phyloP scores from a whole-genome alignment of 2,888 invertebrate species.

The Conomelus anceps region DNA sequence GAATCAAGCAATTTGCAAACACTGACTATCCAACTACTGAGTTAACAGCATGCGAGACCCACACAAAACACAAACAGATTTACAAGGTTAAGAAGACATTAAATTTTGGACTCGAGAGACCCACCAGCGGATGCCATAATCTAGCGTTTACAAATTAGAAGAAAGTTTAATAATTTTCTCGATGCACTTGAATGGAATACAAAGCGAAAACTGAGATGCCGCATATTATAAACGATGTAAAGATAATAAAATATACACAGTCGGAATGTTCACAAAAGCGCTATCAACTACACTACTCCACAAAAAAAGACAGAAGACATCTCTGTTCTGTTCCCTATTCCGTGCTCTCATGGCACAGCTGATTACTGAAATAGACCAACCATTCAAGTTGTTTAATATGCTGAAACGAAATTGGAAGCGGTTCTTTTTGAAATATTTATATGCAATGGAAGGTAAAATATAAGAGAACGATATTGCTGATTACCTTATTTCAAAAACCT shows the following conservation, averaged over 20 bases:
- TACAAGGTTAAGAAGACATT: neutral
- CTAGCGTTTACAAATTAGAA: neutral
- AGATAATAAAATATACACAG: no score
- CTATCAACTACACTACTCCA: no score
- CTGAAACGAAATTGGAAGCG: neutral
- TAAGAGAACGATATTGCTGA: no score
- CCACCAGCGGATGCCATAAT: neutral
- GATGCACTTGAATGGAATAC: neutral
- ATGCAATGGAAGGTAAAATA: neutral
- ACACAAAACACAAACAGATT: neutral
- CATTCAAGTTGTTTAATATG: neutral
- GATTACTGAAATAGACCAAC: neutral
- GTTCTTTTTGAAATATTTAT: neutral
- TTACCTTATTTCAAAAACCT: no score
- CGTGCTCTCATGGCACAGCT: neutral
- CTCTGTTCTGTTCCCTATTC: neutral
- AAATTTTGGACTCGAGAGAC: neutral
- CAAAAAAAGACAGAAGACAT: no score
- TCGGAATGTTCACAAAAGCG: no score
- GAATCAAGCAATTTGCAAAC: neutral
- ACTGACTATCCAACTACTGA: neutral
- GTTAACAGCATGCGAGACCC: neutral
- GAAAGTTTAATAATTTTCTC: neutral
- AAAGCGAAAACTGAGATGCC: neutral
- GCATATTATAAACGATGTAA: neutral